These are phyloP conservation scores for Lichenostomus cassidix DNA, from an alignment of 2,113 vertebrate genomes.

Conservation along the genomic window DNA sequence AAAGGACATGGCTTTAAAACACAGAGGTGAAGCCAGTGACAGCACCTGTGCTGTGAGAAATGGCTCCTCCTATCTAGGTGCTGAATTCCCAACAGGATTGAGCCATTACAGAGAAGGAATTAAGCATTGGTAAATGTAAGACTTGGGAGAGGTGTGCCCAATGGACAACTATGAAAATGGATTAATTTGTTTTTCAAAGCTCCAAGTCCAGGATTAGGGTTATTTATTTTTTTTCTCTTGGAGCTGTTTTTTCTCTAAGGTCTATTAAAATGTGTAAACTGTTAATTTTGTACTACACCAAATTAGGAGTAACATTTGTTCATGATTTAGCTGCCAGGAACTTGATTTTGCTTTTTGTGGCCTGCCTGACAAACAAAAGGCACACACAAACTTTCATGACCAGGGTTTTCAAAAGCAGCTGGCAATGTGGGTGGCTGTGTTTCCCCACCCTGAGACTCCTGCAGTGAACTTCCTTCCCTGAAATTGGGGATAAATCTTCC, in stretches of 20 bases:
- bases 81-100: fast-evolving
- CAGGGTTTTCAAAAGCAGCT: background rate
- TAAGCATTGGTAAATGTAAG: background rate
- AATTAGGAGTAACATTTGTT: constrained; percentile 16
- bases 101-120: background rate
- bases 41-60: background rate
- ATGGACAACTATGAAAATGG: background rate
- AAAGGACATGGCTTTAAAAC: background rate
- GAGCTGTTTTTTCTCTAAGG: background rate
- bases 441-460: background rate
- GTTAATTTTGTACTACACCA: background rate
- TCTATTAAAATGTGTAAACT: background rate
- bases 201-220: background rate
- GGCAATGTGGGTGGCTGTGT: background rate
- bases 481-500: background rate
- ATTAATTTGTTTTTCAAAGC: background rate
- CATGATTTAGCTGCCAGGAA: constrained; percentile 4
- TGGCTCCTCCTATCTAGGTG: background rate
- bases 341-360: background rate
- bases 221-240: background rate
- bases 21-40: background rate
- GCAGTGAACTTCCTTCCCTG: background rate
- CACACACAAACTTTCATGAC: background rate
- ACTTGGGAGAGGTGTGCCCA: background rate
- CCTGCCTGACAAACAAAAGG: background rate